Base-by-base conservation (phyloP, 2,888 invertebrate genomes). In the Conops quadrifasciatus region DNA sequence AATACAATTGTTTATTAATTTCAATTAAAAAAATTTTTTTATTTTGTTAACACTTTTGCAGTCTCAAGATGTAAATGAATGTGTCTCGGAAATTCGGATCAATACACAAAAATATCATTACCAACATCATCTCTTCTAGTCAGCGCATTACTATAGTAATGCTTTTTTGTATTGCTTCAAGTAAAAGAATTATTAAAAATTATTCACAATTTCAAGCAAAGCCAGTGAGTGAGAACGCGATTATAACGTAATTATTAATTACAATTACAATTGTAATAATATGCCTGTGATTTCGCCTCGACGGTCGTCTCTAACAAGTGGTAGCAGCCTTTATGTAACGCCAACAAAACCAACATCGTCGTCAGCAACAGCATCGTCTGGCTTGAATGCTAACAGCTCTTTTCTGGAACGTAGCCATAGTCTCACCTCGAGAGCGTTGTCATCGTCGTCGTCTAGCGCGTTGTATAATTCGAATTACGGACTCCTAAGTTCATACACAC, bases 221-320 rank as follows among this genome's bases (percentile, higher is more conserved):
- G 28, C 26, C 21, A 53, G 58, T 58, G 24, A 53, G 58, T 26
- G 58, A 36, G 9, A n/a, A n/a, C 53, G 24, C 53, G 49, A 58
- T 11, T 24, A 58, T 15, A 28, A 58, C 2, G 9, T 24, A 26
- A 49, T 5, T 13, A 16, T n/a, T 49, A 49, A 49, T 11, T 36
- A 36, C n/a, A 19, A 63, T 63, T 36, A 67, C 36, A 51, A 51
- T n/a, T 49, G 62, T 77, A 86, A 85, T 86, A 86, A 85, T 86
- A 86, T 86, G 86, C 86, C 86, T 84, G 85, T 86, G 80, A 85
- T 85, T 82, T 85, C 86, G 82, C 82, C 86, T 77, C 81, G 85
- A 81, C 80, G 86, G 81, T 84, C 84, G 77, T 83, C 86, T 80
- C 80, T 82, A 77, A 82, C 84, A 79, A 82, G 84, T 81, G 82